Evolutionary conservation across 2,888 invertebrate genomes (phyloP).

Genomic region (Eucera pruinosa): DNA sequence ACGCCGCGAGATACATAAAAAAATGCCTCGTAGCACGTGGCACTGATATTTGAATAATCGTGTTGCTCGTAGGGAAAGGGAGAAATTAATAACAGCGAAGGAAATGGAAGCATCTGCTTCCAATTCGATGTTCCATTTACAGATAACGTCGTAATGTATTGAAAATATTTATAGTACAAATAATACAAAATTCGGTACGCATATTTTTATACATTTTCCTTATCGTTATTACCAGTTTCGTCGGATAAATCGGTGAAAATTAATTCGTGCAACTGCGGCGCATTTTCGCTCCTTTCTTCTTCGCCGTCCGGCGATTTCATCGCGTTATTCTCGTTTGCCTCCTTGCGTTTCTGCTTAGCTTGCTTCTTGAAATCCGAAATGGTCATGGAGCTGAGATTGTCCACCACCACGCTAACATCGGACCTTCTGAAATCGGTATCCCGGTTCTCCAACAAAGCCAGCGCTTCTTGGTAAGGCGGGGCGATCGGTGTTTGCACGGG

Average conservation of each 20-base stretch:
- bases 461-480: conserved; percentile 90
- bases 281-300: neutral
- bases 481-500: conserved; percentile 91
- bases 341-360: conserved; percentile 28
- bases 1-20: neutral
- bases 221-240: conserved; percentile 11
- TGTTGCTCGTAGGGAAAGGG: neutral
- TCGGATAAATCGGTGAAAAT: neutral
- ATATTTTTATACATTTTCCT: conserved; percentile 18
- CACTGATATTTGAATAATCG: neutral
- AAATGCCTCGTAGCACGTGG: neutral
- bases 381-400: conserved; percentile 49
- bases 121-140: no score
- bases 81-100: neutral
- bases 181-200: neutral
- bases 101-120: no score
- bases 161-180: neutral
- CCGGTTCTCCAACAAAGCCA: conserved; percentile 81
- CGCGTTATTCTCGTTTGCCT: neutral
- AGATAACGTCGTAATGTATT: no score
- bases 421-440: conserved; percentile 75
- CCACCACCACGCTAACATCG: conserved; percentile 73
- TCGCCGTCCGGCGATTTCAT: neutral
- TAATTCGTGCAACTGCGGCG: neutral
- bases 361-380: conserved; percentile 59